Evolutionary conservation across 1,140 invertebrate species (phyloP).

Genomic region (Belonocnema kinseyi): DNA sequence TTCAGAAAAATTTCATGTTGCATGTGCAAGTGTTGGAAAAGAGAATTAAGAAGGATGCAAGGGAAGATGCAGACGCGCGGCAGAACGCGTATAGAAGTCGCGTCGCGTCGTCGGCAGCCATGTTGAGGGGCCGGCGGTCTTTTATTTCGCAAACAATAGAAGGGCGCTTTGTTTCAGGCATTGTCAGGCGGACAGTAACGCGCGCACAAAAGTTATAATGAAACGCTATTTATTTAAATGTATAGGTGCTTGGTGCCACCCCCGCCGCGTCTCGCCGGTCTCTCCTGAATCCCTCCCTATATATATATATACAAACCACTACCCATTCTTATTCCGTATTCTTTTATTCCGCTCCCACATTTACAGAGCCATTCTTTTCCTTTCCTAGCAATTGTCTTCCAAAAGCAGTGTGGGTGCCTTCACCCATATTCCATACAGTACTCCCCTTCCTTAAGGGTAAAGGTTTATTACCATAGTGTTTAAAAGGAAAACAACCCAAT

Average conservation of each 20-base stretch:
- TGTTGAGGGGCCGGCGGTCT: constrained; percentile 66
- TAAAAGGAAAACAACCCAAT: background rate
- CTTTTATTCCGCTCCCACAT: constrained; percentile 66
- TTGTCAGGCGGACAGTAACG: constrained; percentile 72
- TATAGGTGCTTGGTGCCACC: constrained; percentile 62
- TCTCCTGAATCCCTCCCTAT: constrained; percentile 40
- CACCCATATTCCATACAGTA: constrained; percentile 32
- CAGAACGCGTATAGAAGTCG: constrained; percentile 37
- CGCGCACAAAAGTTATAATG: constrained; percentile 73
- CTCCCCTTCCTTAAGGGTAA: background rate
- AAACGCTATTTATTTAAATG: constrained; percentile 75
- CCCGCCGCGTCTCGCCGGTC: constrained; percentile 28
- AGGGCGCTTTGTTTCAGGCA: constrained; percentile 72
- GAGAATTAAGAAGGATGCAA: constrained; percentile 18
- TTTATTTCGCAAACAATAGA: constrained; percentile 73
- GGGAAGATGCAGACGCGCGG: constrained; percentile 42
- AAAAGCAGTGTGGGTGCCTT: constrained; percentile 50
- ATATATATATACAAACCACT: constrained; percentile 3
- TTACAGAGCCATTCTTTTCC: constrained; percentile 65
- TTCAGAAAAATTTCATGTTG: background rate
- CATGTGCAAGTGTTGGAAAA: constrained; percentile 17
- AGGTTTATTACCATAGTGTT: constrained; percentile 8
- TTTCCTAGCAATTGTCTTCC: constrained; percentile 64
- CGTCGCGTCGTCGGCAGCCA: constrained; percentile 55
- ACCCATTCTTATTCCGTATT: constrained; percentile 66